Base-by-base conservation (phyloP, 1,140 invertebrate genomes). In the Olivierus martensii region DNA sequence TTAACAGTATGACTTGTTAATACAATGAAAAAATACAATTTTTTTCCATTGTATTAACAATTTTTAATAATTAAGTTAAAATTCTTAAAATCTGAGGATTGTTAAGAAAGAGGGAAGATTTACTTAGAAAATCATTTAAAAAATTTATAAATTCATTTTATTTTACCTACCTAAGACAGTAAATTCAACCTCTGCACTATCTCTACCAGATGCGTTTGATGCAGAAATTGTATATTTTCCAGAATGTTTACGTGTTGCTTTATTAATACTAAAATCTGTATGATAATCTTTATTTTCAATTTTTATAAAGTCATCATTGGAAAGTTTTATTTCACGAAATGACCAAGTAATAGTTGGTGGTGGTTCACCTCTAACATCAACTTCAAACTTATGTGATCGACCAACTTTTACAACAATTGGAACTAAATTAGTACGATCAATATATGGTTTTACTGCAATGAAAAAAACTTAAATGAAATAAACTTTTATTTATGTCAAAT, bases 251-350 rank as follows among this genome's bases (percentile, higher is more conserved):
- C 91, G 75, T 53, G 81, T 78, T 3, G 83, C 82, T 65, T 87
- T 87, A 14, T 49, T 73, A 15, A 92, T 77, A 0, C 78, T 77
- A 65, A 94, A 87, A 62, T 90, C 87, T 0, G 88, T 92, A 61
- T 91, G 87, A 69, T 95, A 90, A 21, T 94, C 87, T 44, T 80
- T 72, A 66, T 91, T 90, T 57, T 91, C 87, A 56, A 95, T 87
- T 61, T 90, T 87, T 41, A 84, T 79, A 56, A 91, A 87, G 1
- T 84, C 82, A 56, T 78, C 84, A 2, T 81, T 80, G 0, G 90
- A 69, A 48, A 90, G 77, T 65, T 87, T 79, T 64, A 60, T 89
- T 82, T 47, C 84, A 14, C 53, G 56, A 34, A 83, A 88, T 45
- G 80, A 78, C 90, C 90, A 95, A 53, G 75, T 80, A 10, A 80